These are phyloP conservation scores for Temnopleurus reevesii DNA, from an alignment of 53 echinoderm and acorn worm genomes.

Conservation along the genomic window DNA sequence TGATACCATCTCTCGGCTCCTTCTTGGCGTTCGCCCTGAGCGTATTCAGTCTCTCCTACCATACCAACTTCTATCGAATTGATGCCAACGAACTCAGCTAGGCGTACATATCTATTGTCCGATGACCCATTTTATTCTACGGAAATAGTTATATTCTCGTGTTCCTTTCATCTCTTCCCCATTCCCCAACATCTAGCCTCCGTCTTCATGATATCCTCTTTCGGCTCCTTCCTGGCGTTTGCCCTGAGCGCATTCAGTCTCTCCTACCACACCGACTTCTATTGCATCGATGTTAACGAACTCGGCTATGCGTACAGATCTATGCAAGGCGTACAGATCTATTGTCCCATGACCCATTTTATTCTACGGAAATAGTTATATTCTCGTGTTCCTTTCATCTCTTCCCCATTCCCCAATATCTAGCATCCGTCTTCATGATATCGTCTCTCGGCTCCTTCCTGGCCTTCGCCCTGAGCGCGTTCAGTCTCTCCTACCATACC, in stretches of 20 bases:
- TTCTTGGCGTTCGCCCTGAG: slow-evolving; percentile 28
- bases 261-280: slow-evolving; percentile 63
- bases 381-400: no score
- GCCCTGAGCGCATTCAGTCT: slow-evolving; percentile 42
- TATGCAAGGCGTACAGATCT: no score
- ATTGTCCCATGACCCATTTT: no score
- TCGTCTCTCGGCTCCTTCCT: neutral
- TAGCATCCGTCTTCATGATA: neutral
- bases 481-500: slow-evolving; percentile 53
- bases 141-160: no score
- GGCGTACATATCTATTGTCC: no score
- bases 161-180: no score
- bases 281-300: slow-evolving; percentile 43
- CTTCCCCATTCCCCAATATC: no score
- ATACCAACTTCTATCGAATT: slow-evolving; percentile 65
- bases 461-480: slow-evolving; percentile 28
- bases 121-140: no score
- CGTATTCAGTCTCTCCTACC: slow-evolving; percentile 44
- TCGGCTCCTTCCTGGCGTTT: neutral
- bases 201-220: neutral
- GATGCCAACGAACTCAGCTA: slow-evolving; percentile 21
- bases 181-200: no score
- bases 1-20: neutral
- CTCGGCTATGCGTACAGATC: no score
- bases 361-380: no score